Conservation (phyloP, 2,888 invertebrate species). For the Pollenia griseotomentosa region DNA sequence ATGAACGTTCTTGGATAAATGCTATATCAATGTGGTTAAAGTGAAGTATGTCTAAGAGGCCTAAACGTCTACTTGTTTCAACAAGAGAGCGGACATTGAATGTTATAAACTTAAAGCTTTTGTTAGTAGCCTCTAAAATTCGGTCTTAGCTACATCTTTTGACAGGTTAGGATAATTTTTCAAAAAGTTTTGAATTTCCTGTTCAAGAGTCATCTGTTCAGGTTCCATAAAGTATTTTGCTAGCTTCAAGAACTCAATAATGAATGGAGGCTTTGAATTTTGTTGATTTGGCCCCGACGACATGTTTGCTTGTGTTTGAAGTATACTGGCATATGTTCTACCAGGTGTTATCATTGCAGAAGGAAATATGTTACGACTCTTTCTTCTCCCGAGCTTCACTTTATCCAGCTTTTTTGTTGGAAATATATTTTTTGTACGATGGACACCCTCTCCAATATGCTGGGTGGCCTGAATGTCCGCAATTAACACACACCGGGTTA, state of each 20-base stretch:
- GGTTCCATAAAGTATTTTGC: constrained; percentile 29
- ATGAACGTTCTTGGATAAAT: neutral
- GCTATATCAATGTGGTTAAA: neutral
- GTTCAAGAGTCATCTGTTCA: neutral
- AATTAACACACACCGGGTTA: constrained; percentile 1
- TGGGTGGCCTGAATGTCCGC: constrained; percentile 2
- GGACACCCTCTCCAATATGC: constrained; percentile 31
- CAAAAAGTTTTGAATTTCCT: constrained; percentile 14
- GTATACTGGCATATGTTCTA: neutral
- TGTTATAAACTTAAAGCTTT: constrained; percentile 13
- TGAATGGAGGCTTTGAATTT: neutral
- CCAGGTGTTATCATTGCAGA: neutral
- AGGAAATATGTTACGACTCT: neutral
- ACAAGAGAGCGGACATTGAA: constrained; percentile 9
- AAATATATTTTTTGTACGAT: constrained; percentile 19
- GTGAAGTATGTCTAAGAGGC: neutral
- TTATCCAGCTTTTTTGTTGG: neutral
- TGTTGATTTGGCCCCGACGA: neutral
- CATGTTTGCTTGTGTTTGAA: neutral
- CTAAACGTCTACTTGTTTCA: neutral
- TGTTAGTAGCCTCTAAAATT: constrained; percentile 25
- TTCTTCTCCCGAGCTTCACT: neutral
- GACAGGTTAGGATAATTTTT: constrained; percentile 12
- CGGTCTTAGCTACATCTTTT: constrained; percentile 8
- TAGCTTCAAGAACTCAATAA: constrained; percentile 26